Conservation (phyloP, 1,140 invertebrate species). For the Sycobia sp. region DNA sequence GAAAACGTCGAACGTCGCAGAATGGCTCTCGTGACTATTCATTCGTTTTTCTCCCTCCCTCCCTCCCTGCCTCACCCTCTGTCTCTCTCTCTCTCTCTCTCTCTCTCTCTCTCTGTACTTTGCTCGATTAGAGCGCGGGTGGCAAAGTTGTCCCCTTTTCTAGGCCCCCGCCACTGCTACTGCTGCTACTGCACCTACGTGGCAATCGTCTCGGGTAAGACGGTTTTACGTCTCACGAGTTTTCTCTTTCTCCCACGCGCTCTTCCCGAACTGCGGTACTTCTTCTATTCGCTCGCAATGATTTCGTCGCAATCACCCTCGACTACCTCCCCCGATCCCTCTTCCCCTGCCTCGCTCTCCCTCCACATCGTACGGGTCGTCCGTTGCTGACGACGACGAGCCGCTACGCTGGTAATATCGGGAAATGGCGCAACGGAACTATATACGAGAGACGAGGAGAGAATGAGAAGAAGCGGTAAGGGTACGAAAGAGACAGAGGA, state of each 20-base stretch:
- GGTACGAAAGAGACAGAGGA: not conserved
- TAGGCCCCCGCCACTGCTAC: not conserved
- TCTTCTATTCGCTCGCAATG: slow-evolving; percentile 58
- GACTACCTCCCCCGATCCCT: slow-evolving; percentile 19
- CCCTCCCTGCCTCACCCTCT: no score
- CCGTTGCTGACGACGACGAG: slow-evolving; percentile 17
- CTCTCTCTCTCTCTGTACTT: slow-evolving; percentile 8
- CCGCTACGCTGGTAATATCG: slow-evolving; percentile 56
- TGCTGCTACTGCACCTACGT: slow-evolving; percentile 13
- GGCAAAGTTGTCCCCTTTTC: slow-evolving; percentile 5
- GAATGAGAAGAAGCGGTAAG: slow-evolving; percentile 16
- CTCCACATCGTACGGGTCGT: slow-evolving; percentile 16
- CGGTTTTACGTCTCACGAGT: slow-evolving; percentile 59
- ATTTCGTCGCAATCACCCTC: slow-evolving; percentile 60
- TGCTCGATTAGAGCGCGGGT: slow-evolving; percentile 37
- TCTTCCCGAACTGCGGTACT: slow-evolving; percentile 52
- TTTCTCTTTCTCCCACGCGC: slow-evolving; percentile 36
- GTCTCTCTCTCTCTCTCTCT: slow-evolving; percentile 28
- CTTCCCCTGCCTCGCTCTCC: slow-evolving; percentile 14
- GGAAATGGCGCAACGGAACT: slow-evolving; percentile 46
- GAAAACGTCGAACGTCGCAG: slow-evolving; percentile 31
- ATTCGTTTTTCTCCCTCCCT: slow-evolving; percentile 37
- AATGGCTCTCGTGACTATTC: slow-evolving; percentile 41
- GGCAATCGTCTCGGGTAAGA: slow-evolving; percentile 40
- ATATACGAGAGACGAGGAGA: slow-evolving; percentile 32